Conservation (phyloP, 2,888 invertebrate genomes). For the Herminia tarsipennalis region DNA sequence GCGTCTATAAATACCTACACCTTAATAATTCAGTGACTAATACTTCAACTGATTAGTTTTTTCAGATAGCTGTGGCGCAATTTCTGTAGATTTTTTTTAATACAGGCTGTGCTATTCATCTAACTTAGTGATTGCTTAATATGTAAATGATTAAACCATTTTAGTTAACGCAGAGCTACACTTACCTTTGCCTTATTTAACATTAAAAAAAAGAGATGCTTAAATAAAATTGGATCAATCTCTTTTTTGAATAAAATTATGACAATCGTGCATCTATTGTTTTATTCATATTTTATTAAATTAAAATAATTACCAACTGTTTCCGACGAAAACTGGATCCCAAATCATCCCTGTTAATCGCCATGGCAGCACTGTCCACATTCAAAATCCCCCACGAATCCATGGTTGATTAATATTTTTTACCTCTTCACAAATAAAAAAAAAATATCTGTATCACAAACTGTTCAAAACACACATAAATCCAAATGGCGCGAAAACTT, state of each 20-base stretch:
- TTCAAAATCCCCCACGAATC: slow-evolving; percentile 91
- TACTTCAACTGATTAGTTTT: no score
- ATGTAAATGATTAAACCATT: no score
- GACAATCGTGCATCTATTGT: background rate
- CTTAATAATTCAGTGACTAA: slow-evolving; percentile 17
- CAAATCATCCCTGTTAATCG: slow-evolving; percentile 89
- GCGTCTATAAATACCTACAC: slow-evolving; percentile 14
- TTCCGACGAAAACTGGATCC: slow-evolving; percentile 82
- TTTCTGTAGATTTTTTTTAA: no score
- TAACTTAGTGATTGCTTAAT: no score
- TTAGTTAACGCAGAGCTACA: no score
- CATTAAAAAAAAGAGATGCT: no score
- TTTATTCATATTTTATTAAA: background rate
- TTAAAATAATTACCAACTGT: slow-evolving; percentile 60
- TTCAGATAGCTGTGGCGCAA: no score
- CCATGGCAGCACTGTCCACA: slow-evolving; percentile 87
- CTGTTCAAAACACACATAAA: slow-evolving; percentile 47
- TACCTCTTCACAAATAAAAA: slow-evolving; percentile 42
- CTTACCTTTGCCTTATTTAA: no score
- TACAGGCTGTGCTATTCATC: no score
- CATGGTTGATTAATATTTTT: slow-evolving; percentile 71
- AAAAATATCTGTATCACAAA: slow-evolving; percentile 35
- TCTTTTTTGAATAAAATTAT: background rate
- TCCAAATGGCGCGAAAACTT: slow-evolving; percentile 60
- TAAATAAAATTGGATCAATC: no score